phyloP scores from a whole-genome alignment of 2,797 vertebrate genomes.

The Malurus splendens region DNA sequence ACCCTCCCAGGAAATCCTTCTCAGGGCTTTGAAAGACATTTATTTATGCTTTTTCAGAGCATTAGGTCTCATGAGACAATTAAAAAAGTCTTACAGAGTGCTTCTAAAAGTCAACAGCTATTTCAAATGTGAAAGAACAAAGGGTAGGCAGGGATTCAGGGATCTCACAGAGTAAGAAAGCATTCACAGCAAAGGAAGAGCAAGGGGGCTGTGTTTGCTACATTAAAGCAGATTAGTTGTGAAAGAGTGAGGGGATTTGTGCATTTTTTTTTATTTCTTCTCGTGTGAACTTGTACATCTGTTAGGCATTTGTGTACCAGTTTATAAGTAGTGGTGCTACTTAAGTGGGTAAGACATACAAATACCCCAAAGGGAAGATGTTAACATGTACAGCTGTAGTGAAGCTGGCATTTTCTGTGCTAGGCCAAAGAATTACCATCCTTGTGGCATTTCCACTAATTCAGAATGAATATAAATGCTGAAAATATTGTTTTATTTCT shows the following conservation, averaged over 20 bases:
- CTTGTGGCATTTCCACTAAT: background rate
- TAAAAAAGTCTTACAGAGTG: slow-evolving; percentile 14
- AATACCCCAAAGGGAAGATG: slow-evolving; percentile 7
- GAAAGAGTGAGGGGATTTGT: slow-evolving; percentile 7
- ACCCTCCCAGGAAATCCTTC: background rate
- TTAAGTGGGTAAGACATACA: slow-evolving; percentile 17
- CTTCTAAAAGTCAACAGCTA: background rate
- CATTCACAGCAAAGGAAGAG: background rate
- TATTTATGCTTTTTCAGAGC: slow-evolving; percentile 13
- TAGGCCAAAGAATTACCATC: background rate
- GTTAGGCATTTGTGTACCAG: slow-evolving; percentile 29
- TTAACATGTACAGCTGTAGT: background rate
- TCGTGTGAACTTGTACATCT: slow-evolving; percentile 38
- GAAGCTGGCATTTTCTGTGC: background rate
- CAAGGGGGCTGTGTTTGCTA: background rate
- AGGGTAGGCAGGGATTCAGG: slow-evolving; percentile 24
- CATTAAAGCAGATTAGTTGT: slow-evolving; percentile 39
- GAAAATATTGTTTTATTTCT: background rate
- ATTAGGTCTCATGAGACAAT: slow-evolving; percentile 24
- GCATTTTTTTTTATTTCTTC: slow-evolving; percentile 20
- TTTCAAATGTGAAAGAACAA: slow-evolving; percentile 42
- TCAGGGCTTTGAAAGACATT: background rate
- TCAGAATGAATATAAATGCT: background rate
- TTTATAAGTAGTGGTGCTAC: slow-evolving; percentile 24
- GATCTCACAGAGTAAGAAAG: background rate